Conservation (phyloP, 2,888 invertebrate genomes). For the Perizoma flavofasciatum region DNA sequence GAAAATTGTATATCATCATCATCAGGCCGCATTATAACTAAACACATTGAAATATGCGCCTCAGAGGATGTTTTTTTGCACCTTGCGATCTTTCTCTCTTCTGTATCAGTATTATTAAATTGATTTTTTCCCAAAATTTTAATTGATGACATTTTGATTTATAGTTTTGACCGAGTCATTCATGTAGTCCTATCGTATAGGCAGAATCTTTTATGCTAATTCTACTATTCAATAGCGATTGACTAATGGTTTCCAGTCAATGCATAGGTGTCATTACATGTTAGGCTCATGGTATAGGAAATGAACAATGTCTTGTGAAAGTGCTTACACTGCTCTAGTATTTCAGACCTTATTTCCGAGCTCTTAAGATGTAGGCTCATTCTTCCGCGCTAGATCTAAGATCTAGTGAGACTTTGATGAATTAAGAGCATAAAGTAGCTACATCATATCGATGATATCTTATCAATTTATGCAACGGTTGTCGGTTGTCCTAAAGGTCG, state of each 20-base stretch:
- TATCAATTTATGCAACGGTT: conserved; percentile 39
- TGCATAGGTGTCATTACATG: conserved; percentile 41
- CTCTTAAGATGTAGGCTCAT: conserved; percentile 11
- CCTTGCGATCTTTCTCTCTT: no score
- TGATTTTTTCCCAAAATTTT: background rate
- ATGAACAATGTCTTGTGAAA: conserved; percentile 53
- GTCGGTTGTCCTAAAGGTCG: conserved; percentile 37
- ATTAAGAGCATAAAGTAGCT: conserved; percentile 49
- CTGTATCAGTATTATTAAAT: conserved; percentile 2
- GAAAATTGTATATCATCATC: no score
- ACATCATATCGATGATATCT: conserved; percentile 48
- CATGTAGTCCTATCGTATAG: conserved; percentile 12
- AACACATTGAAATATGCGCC: no score
- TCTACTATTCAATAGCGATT: conserved; percentile 33
- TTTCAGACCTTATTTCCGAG: conserved; percentile 14
- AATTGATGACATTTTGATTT: conserved; percentile 11
- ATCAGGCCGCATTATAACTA: no score
- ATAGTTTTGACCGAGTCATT: conserved; percentile 10
- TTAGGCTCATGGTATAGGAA: conserved; percentile 45
- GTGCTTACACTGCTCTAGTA: conserved; percentile 37
- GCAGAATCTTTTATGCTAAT: conserved; percentile 24
- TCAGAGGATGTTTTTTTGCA: no score
- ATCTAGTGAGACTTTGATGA: conserved; percentile 50
- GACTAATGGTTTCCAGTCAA: conserved; percentile 36
- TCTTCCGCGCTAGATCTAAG: conserved; percentile 40